Conservation (phyloP, 2,888 invertebrate genomes). For the Machimus atricapillus region DNA sequence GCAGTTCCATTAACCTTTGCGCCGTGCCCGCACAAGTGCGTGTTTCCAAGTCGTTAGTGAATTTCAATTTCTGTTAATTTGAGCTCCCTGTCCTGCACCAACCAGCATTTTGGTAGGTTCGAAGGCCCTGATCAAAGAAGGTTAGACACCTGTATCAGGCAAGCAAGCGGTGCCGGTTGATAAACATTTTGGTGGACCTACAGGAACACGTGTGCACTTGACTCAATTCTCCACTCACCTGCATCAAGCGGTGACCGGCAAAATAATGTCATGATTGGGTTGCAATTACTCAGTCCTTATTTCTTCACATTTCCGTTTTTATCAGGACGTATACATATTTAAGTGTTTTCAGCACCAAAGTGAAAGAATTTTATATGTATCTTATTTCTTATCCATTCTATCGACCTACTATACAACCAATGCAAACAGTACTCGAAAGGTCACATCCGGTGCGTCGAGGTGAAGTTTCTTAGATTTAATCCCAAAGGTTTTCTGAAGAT, state of each 20-base stretch:
- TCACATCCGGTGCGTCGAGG: neutral
- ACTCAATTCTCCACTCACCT: neutral
- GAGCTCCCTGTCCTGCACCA: neutral
- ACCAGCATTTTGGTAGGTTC: neutral
- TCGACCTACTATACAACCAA: neutral
- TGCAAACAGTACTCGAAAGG: neutral
- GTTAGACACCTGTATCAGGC: neutral
- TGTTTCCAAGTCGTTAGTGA: conserved; percentile 8
- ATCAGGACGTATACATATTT: neutral
- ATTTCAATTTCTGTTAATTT: conserved; percentile 17
- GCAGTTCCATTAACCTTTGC: neutral
- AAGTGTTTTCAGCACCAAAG: neutral
- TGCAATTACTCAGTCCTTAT: neutral
- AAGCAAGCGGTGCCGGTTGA: neutral
- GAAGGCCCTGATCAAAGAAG: neutral
- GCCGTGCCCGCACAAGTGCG: conserved; percentile 12
- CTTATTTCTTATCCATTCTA: neutral
- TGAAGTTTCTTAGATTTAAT: neutral
- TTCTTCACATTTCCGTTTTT: neutral
- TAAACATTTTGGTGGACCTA: neutral
- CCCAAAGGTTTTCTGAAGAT: neutral
- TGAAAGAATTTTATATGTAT: neutral
- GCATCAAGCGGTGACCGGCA: neutral
- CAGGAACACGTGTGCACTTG: neutral
- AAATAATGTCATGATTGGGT: neutral